Base-by-base conservation (phyloP, 2,888 invertebrate species). In the Neelides folsomi region DNA sequence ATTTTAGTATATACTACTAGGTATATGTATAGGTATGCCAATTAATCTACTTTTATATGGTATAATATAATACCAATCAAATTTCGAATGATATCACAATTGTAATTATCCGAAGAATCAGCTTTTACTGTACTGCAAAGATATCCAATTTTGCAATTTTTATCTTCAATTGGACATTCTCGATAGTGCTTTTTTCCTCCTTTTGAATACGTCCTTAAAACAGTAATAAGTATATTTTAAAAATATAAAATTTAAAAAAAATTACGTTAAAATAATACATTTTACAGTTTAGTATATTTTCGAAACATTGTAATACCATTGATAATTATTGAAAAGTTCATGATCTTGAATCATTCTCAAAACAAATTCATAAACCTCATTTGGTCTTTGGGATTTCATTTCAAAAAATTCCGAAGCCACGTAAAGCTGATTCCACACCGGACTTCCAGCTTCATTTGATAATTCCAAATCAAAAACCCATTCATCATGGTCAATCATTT, bases 391-490 rank as follows among this genome's bases (percentile, higher is more conserved):
- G 63, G 80, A 76, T 0, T 69, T 55, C 16, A 83, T 67, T n/a
- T 73, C 75, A 65, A 80, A 87, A 8, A 77, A 77, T 42, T 78
- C 75, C 62, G 76, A 79, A 63, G 87, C 81, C 15, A 80, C 77
- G 67, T 86, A 87, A 20, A 84, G 77, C 67, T 78, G 75, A 65
- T 75, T 77, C 86, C 88, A 87, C 8, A 72, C 71, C 0, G 87
- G 85, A 12, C 72, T 69, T 37, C 71, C 60, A 9, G 2, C 6
- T 75, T 60, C 67, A 67, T 86, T 86, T 0, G 86, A 84, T 67
- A 77, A 76, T 0, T 81, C 81, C 35, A 89, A 68, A 68, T 89
- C 83, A 67, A 83, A 80, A 9, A 77, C 78, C 73, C 80, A 86
- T 50, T 80, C 81, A 2, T 80, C 75, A 51, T 81, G 79, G 65